Evolutionary conservation across 1,140 invertebrate species (phyloP).

Genomic region (Hyposmocoma kahamanoa): DNA sequence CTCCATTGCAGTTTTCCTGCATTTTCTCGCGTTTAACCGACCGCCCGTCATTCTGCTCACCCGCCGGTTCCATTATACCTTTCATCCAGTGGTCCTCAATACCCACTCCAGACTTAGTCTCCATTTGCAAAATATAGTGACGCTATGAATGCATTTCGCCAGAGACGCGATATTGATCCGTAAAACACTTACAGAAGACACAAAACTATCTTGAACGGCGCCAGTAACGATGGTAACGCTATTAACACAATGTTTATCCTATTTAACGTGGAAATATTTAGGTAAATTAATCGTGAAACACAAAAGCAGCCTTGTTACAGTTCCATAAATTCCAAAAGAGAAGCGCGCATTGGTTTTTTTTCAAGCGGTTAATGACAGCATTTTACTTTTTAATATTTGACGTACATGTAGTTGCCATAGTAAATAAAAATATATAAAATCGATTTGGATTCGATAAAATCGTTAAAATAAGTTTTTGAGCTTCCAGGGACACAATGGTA

Average conservation of each 20-base stretch:
- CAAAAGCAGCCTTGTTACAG: conserved; percentile 71
- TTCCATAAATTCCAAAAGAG: conserved; percentile 73
- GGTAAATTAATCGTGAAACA: conserved; percentile 47
- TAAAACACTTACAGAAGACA: conserved; percentile 34
- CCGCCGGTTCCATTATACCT: conserved; percentile 66
- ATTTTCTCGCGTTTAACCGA: conserved; percentile 63
- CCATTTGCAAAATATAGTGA: conserved; percentile 50
- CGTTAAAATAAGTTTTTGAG: no score
- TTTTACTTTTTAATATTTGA: conserved; percentile 13
- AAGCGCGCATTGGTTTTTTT: conserved; percentile 71
- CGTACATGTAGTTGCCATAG: conserved; percentile 3
- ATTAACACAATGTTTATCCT: conserved; percentile 58
- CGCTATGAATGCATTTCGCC: conserved; percentile 43
- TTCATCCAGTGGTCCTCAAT: conserved; percentile 67
- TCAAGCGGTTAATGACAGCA: conserved; percentile 41
- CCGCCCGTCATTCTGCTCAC: conserved; percentile 50
- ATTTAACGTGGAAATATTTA: conserved; percentile 38
- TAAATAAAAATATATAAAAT: conserved; percentile 2
- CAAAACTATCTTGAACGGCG: conserved; percentile 12
- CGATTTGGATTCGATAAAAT: no score
- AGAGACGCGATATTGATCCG: conserved; percentile 56
- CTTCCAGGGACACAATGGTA: no score
- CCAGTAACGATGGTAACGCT: conserved; percentile 23
- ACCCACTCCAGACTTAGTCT: conserved; percentile 53
- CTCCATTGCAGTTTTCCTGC: conserved; percentile 56